Evolutionary conservation across 1,140 invertebrate genomes (phyloP).

Genomic region (Trachymyrmex septentrionalis): DNA sequence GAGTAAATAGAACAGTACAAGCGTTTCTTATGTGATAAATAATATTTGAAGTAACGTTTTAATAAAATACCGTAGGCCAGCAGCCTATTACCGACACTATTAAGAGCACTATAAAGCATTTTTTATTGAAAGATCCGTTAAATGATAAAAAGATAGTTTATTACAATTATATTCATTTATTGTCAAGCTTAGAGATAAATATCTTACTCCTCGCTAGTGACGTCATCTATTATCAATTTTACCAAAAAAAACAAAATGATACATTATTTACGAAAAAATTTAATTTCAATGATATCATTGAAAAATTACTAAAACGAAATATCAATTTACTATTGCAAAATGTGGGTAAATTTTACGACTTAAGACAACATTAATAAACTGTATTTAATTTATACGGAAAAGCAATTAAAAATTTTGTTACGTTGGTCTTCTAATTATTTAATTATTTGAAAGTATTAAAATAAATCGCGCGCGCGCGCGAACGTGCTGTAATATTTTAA

Average conservation of each 20-base stretch:
- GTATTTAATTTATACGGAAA: background rate
- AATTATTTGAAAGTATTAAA: conserved; percentile 8
- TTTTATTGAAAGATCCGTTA: conserved; percentile 38
- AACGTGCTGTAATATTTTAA: background rate
- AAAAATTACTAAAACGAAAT: conserved; percentile 14
- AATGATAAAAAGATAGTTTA: conserved; percentile 29
- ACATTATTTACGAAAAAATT: background rate
- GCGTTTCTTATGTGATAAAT: conserved; percentile 2
- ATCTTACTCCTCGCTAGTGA: conserved; percentile 39
- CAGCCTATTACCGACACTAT: conserved; percentile 17
- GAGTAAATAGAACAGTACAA: background rate
- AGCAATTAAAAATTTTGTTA: conserved; percentile 15
- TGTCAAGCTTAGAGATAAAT: conserved; percentile 57
- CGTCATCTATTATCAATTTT: conserved; percentile 1
- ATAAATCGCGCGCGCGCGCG: no score
- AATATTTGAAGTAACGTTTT: conserved; percentile 16
- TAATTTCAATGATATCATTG: conserved; percentile 9
- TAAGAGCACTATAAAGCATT: conserved; percentile 27
- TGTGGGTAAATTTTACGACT: background rate
- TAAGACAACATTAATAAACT: background rate
- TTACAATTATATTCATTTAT: conserved; percentile 28
- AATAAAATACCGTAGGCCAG: conserved; percentile 29
- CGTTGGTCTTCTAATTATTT: background rate
- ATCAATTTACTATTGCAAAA: background rate
- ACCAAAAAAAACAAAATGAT: background rate